Evolutionary conservation across 1,140 invertebrate genomes (phyloP), one percentile per base, ranked within the genome.

Genomic region (Drosophila murphyi): DNA sequence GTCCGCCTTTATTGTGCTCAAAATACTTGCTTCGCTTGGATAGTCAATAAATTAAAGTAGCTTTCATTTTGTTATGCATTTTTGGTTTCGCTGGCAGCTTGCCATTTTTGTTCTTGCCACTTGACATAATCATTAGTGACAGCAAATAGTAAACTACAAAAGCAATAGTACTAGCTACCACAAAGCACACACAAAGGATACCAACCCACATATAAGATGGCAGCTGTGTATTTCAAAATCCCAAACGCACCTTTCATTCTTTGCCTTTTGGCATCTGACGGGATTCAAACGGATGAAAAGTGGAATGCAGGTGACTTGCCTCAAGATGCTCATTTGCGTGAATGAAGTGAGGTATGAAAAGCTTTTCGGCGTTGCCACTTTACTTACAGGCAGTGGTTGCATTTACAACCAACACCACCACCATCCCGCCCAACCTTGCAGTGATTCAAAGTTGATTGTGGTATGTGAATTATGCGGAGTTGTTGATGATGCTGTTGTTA

Each of bases 401-500:
- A 43, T 43, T 41, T 43, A n/a, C 39, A 1, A 3, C 39, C 39
- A 41, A 7, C 3, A 8, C 3, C 39, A 3, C 39, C 39, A 41
- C 3, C 3, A 8, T 41, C 39, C 7, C 54, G 12, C 4, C n/a
- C 10, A n/a, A n/a, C 32, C n/a, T 3, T 5, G 31, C 32, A 3
- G 7, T 7, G 5, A 28, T 39, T 39, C 20, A 10, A 12, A n/a
- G 43, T 48, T 62, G 48, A 45, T 55, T 56, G 2, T 34, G 47
- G 35, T 8, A 60, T 59, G 52, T 80, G 85, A 82, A 80, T 83
- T 82, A 83, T 82, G 81, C 76, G 81, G 83, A 85, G 81, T 70
- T 69, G 72, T 52, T 29, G 57, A 41, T 74, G 60, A 61, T 70
- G 73, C 61, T 52, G 72, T 63, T 45, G 54, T 63, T 82, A 39